Evolutionary conservation across 2,797 vertebrate species (phyloP), one percentile per base, ranked within the genome.

Genomic region (Xenops minutus): DNA sequence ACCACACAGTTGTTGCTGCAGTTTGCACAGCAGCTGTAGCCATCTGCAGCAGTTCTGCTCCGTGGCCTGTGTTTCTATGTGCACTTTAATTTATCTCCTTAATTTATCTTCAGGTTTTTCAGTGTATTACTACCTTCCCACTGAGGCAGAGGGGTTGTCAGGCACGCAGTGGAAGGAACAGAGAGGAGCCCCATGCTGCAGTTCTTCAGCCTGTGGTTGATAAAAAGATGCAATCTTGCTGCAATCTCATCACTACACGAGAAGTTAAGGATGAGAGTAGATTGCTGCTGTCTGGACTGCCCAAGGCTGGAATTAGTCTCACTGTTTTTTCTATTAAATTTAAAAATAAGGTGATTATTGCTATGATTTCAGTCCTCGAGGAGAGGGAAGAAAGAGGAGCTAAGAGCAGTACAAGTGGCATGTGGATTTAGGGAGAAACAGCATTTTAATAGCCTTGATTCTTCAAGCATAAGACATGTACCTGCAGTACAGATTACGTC

Each of bases 291-390:
- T 55, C 69, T 44, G 34, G 52, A 23, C 64, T 81, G 84, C 89
- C 89, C 61, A 71, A 66, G 77, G 77, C 87, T 86, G 69, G 87
- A 84, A 88, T 90, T 90, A 82, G 56, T 84, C 89, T 84, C 39
- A 14, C 71, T 63, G 36, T 49, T 88, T 58, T 39, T 73, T 54
- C 64, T 79, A 54, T 92, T 92, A 69, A 73, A 67, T 93, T 86
- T 77, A 73, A 91, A 96, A 77, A 59, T 66, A 66, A 88, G 59
- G 52, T 24, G 48, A 76, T 91, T 55, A 69, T 83, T 92, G 43
- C 49, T 86, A 78, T 29, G 61, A 83, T 87, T 89, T 91, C 39
- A 63, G 36, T 63, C 61, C 81, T 74, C 19, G 56, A 84, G 61
- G 52, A 67, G 56, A 41, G 44, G 55, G 41, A 59, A 86, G 58